A percentile compares a stretch with the other conserved stretches of the same genome.
Evolutionary conservation across 2,113 vertebrate species (phyloP).

Genomic region (Pelvicachromis taeniatus): DNA sequence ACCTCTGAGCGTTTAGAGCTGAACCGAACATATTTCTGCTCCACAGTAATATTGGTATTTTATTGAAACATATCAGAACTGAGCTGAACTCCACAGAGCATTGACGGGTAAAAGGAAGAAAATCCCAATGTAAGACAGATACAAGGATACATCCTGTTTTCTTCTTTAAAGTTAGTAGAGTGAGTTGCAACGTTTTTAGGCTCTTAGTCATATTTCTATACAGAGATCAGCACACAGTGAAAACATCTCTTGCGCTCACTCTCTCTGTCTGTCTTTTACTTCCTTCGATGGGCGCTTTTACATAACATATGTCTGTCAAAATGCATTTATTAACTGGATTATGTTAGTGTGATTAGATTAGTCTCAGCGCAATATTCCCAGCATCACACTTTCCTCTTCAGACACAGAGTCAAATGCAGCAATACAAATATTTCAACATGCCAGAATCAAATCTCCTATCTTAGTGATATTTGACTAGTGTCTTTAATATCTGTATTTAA

Average conservation of each 20-base stretch:
- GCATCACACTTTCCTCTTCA: background rate
- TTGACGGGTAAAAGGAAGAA: background rate
- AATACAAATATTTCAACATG: background rate
- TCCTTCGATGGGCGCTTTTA: background rate
- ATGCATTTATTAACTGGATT: background rate
- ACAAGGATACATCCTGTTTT: background rate
- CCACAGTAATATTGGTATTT: background rate
- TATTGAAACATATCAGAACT: background rate
- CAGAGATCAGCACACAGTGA: background rate
- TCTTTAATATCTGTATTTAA: background rate
- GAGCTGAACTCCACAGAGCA: background rate
- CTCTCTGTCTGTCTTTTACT: background rate
- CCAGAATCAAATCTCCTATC: background rate
- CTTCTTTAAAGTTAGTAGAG: background rate
- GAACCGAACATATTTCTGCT: background rate
- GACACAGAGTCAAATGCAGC: background rate
- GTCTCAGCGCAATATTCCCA: background rate
- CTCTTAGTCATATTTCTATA: background rate
- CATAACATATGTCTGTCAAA: background rate
- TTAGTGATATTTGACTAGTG: background rate
- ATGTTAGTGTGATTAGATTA: background rate
- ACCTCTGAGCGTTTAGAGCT: background rate
- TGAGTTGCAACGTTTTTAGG: background rate
- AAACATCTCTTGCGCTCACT: background rate
- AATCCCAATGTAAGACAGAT: background rate